phyloP scores from a whole-genome alignment of 2,113 vertebrate species.

The Addax nasomaculatus region DNA sequence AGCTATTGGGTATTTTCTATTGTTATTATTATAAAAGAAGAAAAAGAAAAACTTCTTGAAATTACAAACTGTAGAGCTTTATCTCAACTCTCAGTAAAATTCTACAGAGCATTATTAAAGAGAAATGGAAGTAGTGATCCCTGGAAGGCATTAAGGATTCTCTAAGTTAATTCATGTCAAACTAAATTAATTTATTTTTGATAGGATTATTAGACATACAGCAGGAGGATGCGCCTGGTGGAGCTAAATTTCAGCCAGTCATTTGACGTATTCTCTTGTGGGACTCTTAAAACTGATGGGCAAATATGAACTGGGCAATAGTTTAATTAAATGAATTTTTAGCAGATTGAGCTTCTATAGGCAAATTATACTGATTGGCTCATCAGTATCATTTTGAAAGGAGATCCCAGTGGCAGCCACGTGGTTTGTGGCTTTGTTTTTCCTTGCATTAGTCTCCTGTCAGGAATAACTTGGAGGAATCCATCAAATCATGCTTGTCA shows the following conservation, averaged over 20 bases:
- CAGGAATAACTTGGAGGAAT: not conserved
- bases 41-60: not conserved
- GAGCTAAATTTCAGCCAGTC: conserved; percentile 38
- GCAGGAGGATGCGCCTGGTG: conserved; percentile 9
- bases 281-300: conserved; percentile 34
- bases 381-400: conserved; percentile 15
- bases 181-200: conserved; percentile 67
- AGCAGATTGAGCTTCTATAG: conserved; percentile 33
- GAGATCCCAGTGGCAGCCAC: not conserved
- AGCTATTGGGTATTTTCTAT: not conserved
- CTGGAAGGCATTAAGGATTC: conserved; percentile 53
- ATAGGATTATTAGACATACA: conserved; percentile 53
- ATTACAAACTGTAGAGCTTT: not conserved
- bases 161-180: conserved; percentile 64
- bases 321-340: conserved; percentile 57
- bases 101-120: conserved; percentile 34
- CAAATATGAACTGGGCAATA: conserved; percentile 18
- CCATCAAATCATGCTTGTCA: not conserved
- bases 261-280: conserved; percentile 47
- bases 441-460: not conserved
- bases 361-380: conserved; percentile 44
- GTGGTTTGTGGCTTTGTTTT: not conserved
- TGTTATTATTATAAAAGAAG: not conserved
- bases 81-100: conserved; percentile 2
- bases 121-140: conserved; percentile 36